Base-by-base conservation (phyloP, 2,113 vertebrate genomes). In the Tenebrosternarchus preto region DNA sequence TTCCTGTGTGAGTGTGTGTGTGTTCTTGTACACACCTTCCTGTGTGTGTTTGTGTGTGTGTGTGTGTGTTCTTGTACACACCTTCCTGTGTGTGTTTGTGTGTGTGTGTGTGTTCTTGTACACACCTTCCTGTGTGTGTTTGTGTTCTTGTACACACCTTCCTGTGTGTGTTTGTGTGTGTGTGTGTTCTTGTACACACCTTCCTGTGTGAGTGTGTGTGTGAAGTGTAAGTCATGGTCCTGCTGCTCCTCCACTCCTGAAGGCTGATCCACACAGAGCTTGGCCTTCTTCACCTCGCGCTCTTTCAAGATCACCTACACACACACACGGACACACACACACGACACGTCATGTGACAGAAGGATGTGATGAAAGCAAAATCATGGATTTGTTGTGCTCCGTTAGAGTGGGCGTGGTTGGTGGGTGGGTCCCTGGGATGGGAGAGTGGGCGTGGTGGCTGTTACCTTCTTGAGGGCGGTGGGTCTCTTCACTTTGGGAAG, bases 381-480 rank as follows among this genome's bases (percentile, higher is more conserved):
- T 61, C 24, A 25, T 60, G 22, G 5, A 24, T 2, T 24, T 11
- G 24, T 2, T 3, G 12, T 29, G 25, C 7, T 61, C 61, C 19
- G 43, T 9, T 50, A 50, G 43, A 0, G 11, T 9, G 43, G 12
- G 43, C 11, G 43, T 50, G 43, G 12, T 1, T 12, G 12, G 2
- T 50, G 43, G 15, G 43, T 50, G 43, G 43, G 43, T 15, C 15
- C 12, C 8, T 50, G 43, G 12, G 43, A 9, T 50, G 12, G 11
- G 0, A 15, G 1, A 50, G 43, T 50, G 43, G 43, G 43, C 2
- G 59, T 8, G 57, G n/a, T 12, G 43, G 4, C 11, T 67, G 4
- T 16, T 87, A 98, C 98, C 96, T 99, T 99, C 90, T 99, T 99
- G 80, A 99, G 96, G 12, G 98, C 96, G 8, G 98, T 99, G 61